Base-by-base conservation (phyloP, 2,797 vertebrate genomes). In the Crocidura indochinensis region DNA sequence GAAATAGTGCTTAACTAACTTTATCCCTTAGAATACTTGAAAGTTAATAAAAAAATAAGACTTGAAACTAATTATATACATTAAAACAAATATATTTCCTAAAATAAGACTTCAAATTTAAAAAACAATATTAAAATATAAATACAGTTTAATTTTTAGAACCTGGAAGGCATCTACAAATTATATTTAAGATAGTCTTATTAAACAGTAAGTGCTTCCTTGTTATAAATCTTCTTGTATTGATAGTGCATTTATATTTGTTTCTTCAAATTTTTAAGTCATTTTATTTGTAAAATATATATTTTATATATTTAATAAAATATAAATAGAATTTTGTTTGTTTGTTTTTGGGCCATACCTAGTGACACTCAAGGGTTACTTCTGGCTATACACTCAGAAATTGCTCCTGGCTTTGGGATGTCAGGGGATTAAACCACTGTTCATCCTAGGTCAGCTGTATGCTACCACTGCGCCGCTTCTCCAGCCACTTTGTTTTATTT, bases 101-200 rank as follows among this genome's bases (percentile, higher is more conserved):
- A 2, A 38, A 38, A 38, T 5, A 38, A 38, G 38, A n/a, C n/a
- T n/a, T n/a, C n/a, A n/a, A n/a, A n/a, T n/a, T n/a, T n/a, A n/a
- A n/a, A n/a, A n/a, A n/a, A n/a, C n/a, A n/a, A n/a, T n/a, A n/a
- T n/a, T n/a, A n/a, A n/a, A n/a, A n/a, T n/a, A n/a, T 76, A 77
- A 97, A 90, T 19, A 22, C 2, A 91, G 93, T 95, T 79, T 51
- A 94, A 94, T 91, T 77, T n/a, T 88, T 94, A 88, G 10, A 90
- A 56, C 53, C 72, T 90, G 56, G 65, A 96, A 95, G 26, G 2
- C 29, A 92, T 27, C 71, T 79, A 12, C 26, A 92, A 9, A 95
- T 92, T 95, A 94, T 87, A 27, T 94, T 96, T 88, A 81, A 22
- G 6, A 62, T 94, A 88, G 81, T n/a, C n/a, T n/a, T 46, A 91